phyloP scores from a whole-genome alignment of 2,797 vertebrate species.

The Notoglanidium macrostoma region DNA sequence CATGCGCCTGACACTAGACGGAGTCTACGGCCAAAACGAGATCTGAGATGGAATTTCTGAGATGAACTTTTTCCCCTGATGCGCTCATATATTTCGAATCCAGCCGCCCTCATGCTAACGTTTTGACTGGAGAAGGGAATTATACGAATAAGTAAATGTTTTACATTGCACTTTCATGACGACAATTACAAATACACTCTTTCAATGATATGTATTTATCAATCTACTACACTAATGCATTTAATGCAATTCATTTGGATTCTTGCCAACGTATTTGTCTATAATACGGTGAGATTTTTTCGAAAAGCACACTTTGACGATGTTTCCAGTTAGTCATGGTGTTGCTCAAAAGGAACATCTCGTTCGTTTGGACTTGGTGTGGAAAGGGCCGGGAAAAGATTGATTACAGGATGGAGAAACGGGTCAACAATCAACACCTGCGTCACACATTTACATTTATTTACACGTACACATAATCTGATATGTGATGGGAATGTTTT shows the following conservation, averaged over 20 bases:
- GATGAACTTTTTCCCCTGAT: conserved; percentile 36
- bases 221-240: background rate
- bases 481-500: background rate
- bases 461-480: background rate
- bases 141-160: background rate
- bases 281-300: background rate
- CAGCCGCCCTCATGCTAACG: background rate
- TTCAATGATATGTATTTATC: background rate
- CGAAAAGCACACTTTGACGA: conserved; percentile 35
- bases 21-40: conserved; percentile 21
- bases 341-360: conserved; percentile 57
- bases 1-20: conserved; percentile 44
- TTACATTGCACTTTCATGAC: background rate
- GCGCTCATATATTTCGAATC: conserved; percentile 1
- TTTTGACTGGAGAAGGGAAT: background rate
- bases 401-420: background rate
- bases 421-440: background rate
- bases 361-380: conserved; percentile 57
- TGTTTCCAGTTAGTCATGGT: conserved; percentile 69
- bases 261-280: conserved; percentile 43
- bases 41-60: conserved; percentile 36
- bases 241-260: conserved; percentile 11
- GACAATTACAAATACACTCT: no score
- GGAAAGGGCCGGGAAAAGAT: background rate
- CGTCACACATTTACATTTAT: background rate